Percentiles rank a stretch among this genome's conserved stretches.
Evolutionary conservation across 2,113 vertebrate genomes (phyloP).

Genomic region (Dipodomys ordii): DNA sequence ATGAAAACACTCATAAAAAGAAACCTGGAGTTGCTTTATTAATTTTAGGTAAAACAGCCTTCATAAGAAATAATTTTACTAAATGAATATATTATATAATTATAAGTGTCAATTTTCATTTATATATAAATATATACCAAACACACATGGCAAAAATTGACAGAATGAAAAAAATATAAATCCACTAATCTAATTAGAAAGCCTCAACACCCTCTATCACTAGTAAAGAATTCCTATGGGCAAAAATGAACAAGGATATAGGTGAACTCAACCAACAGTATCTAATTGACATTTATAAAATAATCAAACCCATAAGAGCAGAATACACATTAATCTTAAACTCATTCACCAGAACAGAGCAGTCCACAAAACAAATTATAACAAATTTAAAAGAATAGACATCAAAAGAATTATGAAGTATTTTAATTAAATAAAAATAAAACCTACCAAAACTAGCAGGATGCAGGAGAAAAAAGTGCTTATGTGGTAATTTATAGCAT

Average conservation of each 20-base stretch:
- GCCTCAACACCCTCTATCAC: background rate
- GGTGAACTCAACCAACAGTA: background rate
- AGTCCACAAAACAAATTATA: background rate
- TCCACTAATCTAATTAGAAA: background rate
- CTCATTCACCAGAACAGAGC: background rate
- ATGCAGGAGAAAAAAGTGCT: background rate
- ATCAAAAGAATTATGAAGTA: background rate
- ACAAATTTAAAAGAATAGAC: background rate
- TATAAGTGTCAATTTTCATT: background rate
- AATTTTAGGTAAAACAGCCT: slow-evolving; percentile 5
- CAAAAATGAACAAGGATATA: slow-evolving; percentile 16
- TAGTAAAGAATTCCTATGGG: background rate
- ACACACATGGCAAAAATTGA: background rate
- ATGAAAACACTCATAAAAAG: background rate
- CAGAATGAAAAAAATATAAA: background rate
- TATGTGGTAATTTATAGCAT: background rate
- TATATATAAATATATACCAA: background rate
- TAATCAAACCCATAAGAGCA: background rate
- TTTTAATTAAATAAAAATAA: slow-evolving; percentile 5
- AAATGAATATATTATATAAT: background rate
- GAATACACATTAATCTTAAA: background rate
- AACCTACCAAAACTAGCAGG: background rate
- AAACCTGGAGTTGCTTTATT: background rate
- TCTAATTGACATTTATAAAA: background rate
- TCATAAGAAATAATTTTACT: background rate